Evolutionary conservation across 2,888 invertebrate genomes (phyloP).

Genomic region (Colostygia pectinataria): DNA sequence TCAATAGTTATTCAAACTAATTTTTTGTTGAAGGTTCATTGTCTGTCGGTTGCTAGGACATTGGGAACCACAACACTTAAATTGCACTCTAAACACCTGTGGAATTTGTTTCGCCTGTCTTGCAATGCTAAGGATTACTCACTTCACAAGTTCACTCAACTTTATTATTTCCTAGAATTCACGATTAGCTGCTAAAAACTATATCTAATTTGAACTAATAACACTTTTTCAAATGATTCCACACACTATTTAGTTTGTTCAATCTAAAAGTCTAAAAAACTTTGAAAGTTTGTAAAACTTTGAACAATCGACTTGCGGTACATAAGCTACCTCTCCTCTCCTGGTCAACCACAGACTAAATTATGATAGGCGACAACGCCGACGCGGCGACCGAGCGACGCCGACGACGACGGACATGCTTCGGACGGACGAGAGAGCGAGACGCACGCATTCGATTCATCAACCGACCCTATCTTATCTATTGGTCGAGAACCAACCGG

Average conservation of each 20-base stretch:
- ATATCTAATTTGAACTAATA: neutral
- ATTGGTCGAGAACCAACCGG: too few relatives aligned
- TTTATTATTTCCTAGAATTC: constrained; percentile 47
- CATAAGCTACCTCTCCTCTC: too few relatives aligned
- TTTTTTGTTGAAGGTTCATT: constrained; percentile 20
- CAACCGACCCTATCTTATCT: too few relatives aligned
- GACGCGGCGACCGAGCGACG: too few relatives aligned
- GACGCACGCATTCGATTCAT: too few relatives aligned
- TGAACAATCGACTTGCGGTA: constrained; percentile 49
- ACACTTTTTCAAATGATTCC: neutral
- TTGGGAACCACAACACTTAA: constrained; percentile 71
- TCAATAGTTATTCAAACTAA: constrained; percentile 15
- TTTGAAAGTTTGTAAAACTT: constrained; percentile 57
- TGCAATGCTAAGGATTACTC: constrained; percentile 54
- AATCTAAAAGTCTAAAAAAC: constrained; percentile 23
- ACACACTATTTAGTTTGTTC: constrained; percentile 10
- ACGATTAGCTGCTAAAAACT: constrained; percentile 1
- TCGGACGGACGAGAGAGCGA: too few relatives aligned
- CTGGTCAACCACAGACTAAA: too few relatives aligned
- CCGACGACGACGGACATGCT: too few relatives aligned
- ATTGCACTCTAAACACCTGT: constrained; percentile 60
- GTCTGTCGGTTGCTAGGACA: constrained; percentile 70
- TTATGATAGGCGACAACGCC: too few relatives aligned
- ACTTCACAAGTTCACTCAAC: constrained; percentile 76
- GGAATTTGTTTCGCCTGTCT: constrained; percentile 60